Base-by-base conservation (phyloP, 92 coral and sea anemone genomes). In the Palythoa caribaeorum region DNA sequence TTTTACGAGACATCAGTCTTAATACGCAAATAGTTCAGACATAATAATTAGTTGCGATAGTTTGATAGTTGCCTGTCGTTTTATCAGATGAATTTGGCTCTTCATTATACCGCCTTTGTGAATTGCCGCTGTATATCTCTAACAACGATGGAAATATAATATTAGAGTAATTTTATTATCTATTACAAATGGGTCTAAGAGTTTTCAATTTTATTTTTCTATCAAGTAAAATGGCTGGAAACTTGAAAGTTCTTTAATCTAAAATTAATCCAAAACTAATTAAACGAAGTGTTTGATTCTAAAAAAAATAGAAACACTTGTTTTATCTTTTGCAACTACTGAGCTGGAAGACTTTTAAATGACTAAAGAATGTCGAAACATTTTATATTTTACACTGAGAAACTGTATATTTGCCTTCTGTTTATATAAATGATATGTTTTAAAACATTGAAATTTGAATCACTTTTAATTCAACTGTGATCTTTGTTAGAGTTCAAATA, bases 161-260 rank as follows among this genome's bases (percentile, higher is more conserved):
- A 36, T 28, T n/a, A 79, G 72, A 62, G 9, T 10, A 15, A 63
- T 37, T 79, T 62, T 5, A 17, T 59, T 17, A 39, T 62, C 16
- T 14, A 37, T 19, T 59, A 37, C 38, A 78, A 38, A 51, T 62
- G 70, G 20, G 13, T 17, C 52, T 79, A 71, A 79, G 73, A 57
- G 84, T 3, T 79, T 57, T 62, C 38, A 38, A 60, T 57, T 79
- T 79, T 62, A 79, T n/a, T 38, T 79, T 62, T 59, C 36, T 36
- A 14, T 62, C 39, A 16, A 16, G 70, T 8, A 63, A 63, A 63
- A 63, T 63, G 20, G 21, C 28, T 8, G 21, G 16, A 19, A 79
- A 57, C 72, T 79, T 59, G 17, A 44, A 78, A 36, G 65, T 77
- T 57, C 68, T 54, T 54, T 9, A 28, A 13, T 55, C 62, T 3